These are phyloP conservation scores for Arvicanthis niloticus DNA, from an alignment of 2,113 vertebrate genomes.

Conservation along the genomic window DNA sequence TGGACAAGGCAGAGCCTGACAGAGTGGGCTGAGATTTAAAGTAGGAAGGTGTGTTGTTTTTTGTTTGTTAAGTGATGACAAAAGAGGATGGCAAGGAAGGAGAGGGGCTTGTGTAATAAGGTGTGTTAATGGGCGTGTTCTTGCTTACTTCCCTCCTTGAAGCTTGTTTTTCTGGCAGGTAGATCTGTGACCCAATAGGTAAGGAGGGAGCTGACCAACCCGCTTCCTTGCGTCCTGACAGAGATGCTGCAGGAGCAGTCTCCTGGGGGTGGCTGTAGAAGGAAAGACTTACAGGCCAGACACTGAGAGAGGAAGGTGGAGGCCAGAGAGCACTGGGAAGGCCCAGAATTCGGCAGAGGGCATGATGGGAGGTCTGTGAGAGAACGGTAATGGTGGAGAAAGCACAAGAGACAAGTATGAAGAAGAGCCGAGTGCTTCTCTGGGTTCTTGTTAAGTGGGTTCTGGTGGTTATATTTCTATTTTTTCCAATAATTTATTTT, in stretches of 20 bases:
- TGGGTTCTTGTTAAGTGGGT: neutral
- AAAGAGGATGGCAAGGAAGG: neutral
- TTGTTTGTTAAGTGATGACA: neutral
- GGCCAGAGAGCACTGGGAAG: neutral
- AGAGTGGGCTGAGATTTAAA: neutral
- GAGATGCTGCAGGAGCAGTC: neutral
- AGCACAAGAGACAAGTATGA: neutral
- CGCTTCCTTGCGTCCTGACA: neutral
- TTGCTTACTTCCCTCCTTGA: neutral
- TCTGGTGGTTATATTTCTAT: neutral
- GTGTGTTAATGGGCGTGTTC: neutral
- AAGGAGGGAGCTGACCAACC: neutral
- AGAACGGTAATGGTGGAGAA: neutral
- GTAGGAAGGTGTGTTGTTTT: neutral
- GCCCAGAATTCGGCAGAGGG: neutral
- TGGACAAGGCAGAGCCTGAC: neutral
- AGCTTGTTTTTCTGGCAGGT: neutral
- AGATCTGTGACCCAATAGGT: neutral
- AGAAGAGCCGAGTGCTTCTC: neutral
- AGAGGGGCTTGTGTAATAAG: neutral
- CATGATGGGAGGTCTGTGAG: neutral
- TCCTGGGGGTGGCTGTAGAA: neutral
- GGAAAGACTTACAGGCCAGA: neutral
- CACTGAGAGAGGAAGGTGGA: neutral
- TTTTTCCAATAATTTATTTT: neutral